These are phyloP conservation scores for Microcaecilia unicolor DNA, from an alignment of 2,797 vertebrate genomes.

Conservation along the genomic window DNA sequence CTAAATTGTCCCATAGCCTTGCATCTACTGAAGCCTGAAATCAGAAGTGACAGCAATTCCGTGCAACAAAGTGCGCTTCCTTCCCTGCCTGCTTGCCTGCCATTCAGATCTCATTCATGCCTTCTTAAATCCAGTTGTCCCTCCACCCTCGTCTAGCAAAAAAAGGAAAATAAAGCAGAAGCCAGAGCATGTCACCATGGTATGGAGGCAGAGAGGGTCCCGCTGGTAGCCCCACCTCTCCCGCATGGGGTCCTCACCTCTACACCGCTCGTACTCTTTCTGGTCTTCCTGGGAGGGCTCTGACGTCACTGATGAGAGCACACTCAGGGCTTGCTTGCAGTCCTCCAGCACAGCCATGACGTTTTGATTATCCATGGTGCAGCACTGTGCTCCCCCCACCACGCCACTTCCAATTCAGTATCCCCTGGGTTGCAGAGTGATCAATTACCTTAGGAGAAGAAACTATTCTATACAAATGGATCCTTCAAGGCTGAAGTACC, in stretches of 20 bases:
- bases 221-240: neutral
- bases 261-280: constrained; percentile 41
- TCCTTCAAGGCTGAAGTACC: constrained; percentile 50
- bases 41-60: constrained; percentile 73
- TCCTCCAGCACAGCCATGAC: constrained; percentile 59
- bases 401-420: constrained; percentile 28
- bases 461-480: constrained; percentile 41
- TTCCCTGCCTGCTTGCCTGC: constrained; percentile 40
- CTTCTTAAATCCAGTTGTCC: constrained; percentile 44
- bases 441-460: constrained; percentile 51
- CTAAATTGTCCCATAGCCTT: constrained; percentile 55
- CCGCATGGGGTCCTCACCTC: constrained; percentile 59
- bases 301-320: constrained; percentile 19
- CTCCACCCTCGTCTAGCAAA: constrained; percentile 47
- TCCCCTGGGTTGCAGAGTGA: constrained; percentile 41
- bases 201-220: neutral
- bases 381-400: no score
- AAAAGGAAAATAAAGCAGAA: constrained; percentile 47
- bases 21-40: constrained; percentile 69
- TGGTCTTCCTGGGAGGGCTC: constrained; percentile 25
- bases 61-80: constrained; percentile 57
- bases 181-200: neutral
- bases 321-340: constrained; percentile 50
- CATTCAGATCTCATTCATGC: constrained; percentile 46
- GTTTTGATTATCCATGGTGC: constrained; percentile 49